Percentiles rank a stretch among this genome's conserved stretches.
Evolutionary conservation across 2,888 invertebrate species (phyloP).

Genomic region (Ectemnius continuus): DNA sequence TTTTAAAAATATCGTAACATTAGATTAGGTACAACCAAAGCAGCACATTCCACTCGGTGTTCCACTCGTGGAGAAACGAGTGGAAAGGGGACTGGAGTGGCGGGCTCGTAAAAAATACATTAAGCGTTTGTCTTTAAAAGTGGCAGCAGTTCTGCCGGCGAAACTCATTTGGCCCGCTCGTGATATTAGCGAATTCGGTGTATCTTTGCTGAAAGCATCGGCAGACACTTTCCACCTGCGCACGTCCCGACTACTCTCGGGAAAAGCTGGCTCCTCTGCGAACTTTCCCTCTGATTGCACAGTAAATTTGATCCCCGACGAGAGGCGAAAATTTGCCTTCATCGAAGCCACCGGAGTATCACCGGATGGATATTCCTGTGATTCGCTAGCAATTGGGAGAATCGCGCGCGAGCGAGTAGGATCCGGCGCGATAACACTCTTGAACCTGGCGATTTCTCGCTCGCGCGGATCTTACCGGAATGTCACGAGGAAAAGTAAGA

Average conservation of each 20-base stretch:
- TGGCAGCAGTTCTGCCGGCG: slow-evolving; percentile 37
- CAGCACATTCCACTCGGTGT: slow-evolving; percentile 38
- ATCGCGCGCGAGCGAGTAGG: too few species aligned
- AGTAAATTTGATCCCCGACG: slow-evolving; percentile 12
- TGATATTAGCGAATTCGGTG: slow-evolving; percentile 13
- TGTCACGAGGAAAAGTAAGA: slow-evolving; percentile 51
- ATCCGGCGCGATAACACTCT: too few species aligned
- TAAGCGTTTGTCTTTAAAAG: slow-evolving; percentile 58
- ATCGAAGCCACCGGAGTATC: too few species aligned
- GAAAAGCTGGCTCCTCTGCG: neutral
- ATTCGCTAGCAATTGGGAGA: too few species aligned
- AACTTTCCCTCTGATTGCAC: slow-evolving; percentile 7
- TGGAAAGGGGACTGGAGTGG: slow-evolving; percentile 34
- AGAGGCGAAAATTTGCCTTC: too few species aligned
- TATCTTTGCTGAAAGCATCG: slow-evolving; percentile 13
- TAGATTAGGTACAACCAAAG: slow-evolving; percentile 46
- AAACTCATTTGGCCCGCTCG: neutral
- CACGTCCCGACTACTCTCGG: neutral
- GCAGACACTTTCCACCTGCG: slow-evolving; percentile 8
- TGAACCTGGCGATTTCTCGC: neutral
- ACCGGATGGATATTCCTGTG: too few species aligned
- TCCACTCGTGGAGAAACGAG: slow-evolving; percentile 43
- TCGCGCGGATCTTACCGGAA: slow-evolving; percentile 53
- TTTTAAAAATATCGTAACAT: slow-evolving; percentile 50
- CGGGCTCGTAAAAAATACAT: slow-evolving; percentile 62